Evolutionary conservation across 1,140 invertebrate species (phyloP), one percentile per base, ranked within the genome.

Genomic region (Zaprionus inermis): DNA sequence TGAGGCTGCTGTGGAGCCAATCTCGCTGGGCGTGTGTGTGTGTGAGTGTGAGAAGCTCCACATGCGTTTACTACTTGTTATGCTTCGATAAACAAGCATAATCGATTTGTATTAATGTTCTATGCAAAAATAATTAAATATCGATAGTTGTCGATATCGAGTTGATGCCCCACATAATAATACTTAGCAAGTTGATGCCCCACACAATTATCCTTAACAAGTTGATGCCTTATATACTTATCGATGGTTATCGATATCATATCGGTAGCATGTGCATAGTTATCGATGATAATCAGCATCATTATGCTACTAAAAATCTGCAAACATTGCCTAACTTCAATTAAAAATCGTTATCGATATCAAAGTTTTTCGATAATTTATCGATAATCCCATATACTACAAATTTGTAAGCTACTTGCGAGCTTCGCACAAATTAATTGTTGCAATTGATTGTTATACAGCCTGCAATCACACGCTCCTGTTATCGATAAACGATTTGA

Each of bases 321-420:
- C n/a, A n/a, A n/a, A n/a, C n/a, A n/a, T n/a, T n/a, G n/a, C n/a
- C n/a, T n/a, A n/a, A n/a, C n/a, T n/a, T n/a, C n/a, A n/a, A n/a
- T n/a, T n/a, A n/a, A n/a, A n/a, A n/a, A n/a, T n/a, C n/a, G n/a
- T n/a, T n/a, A n/a, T n/a, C n/a, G n/a, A n/a, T n/a, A n/a, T n/a
- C n/a, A n/a, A n/a, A n/a, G n/a, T n/a, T n/a, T n/a, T n/a, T 57
- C 32, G 34, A 57, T 55, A 34, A 34, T 10, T 55, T 36, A 41
- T 41, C 36, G 51, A 54, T 54, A 54, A 28, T 12, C 5, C 9
- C 6, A 54, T 54, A 14, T 5, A 11, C 2, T 16, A 18, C 3
- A 38, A 10, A 24, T 38, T n/a, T 41, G 0, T 7, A 12, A 12
- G 11, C 1, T 11, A 30, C 18, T 16, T 16, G n/a, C 16, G 5